Conservation (phyloP, 2,888 invertebrate species). For the Hipparchia sbordonii region DNA sequence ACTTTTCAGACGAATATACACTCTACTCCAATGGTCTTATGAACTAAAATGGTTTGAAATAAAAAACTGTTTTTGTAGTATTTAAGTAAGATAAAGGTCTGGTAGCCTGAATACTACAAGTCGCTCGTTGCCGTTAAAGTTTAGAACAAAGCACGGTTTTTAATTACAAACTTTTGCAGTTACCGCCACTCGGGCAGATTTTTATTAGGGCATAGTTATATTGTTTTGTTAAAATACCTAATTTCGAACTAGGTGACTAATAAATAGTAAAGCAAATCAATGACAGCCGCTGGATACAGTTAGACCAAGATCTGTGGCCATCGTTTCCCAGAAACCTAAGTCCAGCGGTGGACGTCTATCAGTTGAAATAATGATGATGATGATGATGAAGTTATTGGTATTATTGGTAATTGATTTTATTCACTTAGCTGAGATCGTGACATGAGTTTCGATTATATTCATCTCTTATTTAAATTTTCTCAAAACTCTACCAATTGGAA, state of each 20-base stretch:
- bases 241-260: too few relatives aligned
- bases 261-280: too few relatives aligned
- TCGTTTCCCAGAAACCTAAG: too few relatives aligned
- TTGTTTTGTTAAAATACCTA: neutral
- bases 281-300: too few relatives aligned
- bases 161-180: constrained; percentile 40
- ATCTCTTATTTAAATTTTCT: neutral
- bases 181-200: constrained; percentile 14
- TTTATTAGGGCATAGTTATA: neutral
- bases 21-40: neutral
- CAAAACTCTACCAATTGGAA: neutral
- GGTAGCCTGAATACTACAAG: constrained; percentile 13
- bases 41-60: neutral
- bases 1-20: neutral
- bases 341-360: too few relatives aligned
- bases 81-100: constrained; percentile 5
- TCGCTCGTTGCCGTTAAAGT: constrained; percentile 37
- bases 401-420: too few relatives aligned
- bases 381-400: too few relatives aligned
- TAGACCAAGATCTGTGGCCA: too few relatives aligned
- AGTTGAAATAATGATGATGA: too few relatives aligned
- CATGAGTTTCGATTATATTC: neutral
- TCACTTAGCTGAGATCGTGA: too few relatives aligned
- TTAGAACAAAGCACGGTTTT: constrained; percentile 40
- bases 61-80: constrained; percentile 4